Evolutionary conservation across 2,113 vertebrate genomes (phyloP).

Genomic region (Ageneiosus marmoratus): DNA sequence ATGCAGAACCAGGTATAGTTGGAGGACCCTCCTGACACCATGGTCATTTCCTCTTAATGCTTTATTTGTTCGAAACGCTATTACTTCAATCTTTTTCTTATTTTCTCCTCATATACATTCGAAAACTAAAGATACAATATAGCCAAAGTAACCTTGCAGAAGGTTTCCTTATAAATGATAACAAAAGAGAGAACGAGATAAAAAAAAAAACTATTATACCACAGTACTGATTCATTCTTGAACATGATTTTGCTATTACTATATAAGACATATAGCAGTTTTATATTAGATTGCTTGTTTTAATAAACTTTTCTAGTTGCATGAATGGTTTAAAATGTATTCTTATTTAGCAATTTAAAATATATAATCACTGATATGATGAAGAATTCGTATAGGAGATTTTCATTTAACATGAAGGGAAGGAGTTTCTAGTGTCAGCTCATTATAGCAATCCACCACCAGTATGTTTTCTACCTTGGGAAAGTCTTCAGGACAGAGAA

Average conservation of each 20-base stretch:
- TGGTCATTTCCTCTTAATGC: neutral
- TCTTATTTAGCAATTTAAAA: neutral
- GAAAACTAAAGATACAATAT: neutral
- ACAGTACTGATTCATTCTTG: neutral
- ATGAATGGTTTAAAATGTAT: neutral
- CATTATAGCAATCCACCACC: neutral
- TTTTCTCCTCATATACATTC: neutral
- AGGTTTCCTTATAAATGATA: neutral
- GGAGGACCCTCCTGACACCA: neutral
- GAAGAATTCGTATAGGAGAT: neutral
- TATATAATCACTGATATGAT: neutral
- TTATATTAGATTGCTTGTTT: neutral
- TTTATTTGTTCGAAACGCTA: neutral
- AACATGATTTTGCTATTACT: neutral
- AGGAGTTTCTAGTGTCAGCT: neutral
- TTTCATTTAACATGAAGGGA: neutral
- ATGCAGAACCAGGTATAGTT: neutral
- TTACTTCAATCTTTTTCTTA: neutral
- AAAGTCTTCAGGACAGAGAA: constrained; percentile 3
- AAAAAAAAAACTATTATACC: neutral
- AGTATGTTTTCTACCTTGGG: neutral
- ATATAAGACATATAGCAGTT: neutral
- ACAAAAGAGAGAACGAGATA: neutral
- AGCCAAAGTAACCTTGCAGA: neutral
- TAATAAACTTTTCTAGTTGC: neutral